Evolutionary conservation across 1,140 invertebrate genomes (phyloP).

Genomic region (Calliopsis andreniformis): DNA sequence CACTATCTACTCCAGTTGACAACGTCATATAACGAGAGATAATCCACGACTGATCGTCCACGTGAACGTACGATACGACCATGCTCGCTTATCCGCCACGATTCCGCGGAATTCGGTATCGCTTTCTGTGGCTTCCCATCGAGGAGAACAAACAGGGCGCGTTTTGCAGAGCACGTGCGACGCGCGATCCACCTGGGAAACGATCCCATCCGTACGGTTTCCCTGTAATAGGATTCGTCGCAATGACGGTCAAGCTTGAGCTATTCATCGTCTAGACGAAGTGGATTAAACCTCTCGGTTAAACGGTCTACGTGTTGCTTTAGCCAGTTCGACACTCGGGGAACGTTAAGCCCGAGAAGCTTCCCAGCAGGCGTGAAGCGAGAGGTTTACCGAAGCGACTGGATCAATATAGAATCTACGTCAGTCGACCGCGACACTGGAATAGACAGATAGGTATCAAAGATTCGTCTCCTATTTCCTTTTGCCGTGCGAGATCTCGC

Average conservation of each 20-base stretch:
- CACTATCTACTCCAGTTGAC: too few species aligned
- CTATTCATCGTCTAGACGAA: conserved; percentile 54
- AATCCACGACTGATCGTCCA: neutral
- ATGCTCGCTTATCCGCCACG: neutral
- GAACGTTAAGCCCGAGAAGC: neutral
- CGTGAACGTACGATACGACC: neutral
- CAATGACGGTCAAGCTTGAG: conserved; percentile 42
- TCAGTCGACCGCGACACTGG: neutral
- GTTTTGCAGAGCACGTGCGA: neutral
- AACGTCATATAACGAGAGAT: neutral
- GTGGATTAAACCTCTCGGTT: conserved; percentile 35
- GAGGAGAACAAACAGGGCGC: neutral
- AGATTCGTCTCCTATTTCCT: too few species aligned
- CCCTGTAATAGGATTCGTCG: conserved; percentile 65
- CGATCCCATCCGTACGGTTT: conserved; percentile 59
- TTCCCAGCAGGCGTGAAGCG: too few species aligned
- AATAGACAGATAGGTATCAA: neutral
- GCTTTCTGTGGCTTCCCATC: conserved; percentile 21
- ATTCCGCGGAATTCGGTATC: neutral
- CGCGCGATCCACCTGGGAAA: conserved; percentile 12
- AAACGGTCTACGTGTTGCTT: conserved; percentile 54
- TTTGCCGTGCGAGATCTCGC: neutral
- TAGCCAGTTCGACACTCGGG: neutral
- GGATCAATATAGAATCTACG: too few species aligned
- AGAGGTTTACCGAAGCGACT: neutral